Conservation (phyloP, 2,113 vertebrate species). For the Cololabis saira region DNA sequence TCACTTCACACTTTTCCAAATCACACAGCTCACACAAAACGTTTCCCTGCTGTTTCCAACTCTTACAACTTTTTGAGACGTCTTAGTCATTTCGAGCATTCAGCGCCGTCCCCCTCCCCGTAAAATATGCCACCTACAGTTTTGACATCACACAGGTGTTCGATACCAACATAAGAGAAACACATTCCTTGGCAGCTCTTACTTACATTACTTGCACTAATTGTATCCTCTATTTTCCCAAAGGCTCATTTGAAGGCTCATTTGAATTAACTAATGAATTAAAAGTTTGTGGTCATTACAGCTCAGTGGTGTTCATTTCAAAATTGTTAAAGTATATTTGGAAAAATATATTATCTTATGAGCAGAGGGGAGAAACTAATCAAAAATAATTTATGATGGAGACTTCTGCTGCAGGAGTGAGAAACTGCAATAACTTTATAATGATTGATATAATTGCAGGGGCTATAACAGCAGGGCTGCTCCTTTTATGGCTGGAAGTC, state of each 20-base stretch:
- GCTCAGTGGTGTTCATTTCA: background rate
- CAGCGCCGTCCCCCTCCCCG: too few species aligned
- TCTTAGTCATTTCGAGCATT: background rate
- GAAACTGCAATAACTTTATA: constrained; percentile 13
- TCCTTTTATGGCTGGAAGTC: background rate
- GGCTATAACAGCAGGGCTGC: background rate
- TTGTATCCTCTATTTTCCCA: too few species aligned
- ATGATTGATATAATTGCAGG: constrained; percentile 27
- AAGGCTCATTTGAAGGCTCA: too few species aligned
- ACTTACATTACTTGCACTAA: too few species aligned
- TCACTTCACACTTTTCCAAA: background rate
- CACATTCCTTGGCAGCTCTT: constrained; percentile 13
- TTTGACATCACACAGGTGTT: background rate
- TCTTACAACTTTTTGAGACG: background rate
- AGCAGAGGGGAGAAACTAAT: constrained; percentile 1
- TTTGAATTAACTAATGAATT: too few species aligned
- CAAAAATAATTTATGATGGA: constrained; percentile 1
- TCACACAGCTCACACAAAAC: background rate
- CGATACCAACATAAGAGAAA: background rate
- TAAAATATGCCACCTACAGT: too few species aligned
- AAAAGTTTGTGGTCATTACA: too few species aligned
- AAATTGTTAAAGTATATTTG: background rate
- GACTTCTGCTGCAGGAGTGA: background rate
- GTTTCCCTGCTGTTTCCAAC: constrained; percentile 4
- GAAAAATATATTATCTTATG: constrained; percentile 17